Evolutionary conservation across 2,888 invertebrate species (phyloP).

Genomic region (Thera britannica): DNA sequence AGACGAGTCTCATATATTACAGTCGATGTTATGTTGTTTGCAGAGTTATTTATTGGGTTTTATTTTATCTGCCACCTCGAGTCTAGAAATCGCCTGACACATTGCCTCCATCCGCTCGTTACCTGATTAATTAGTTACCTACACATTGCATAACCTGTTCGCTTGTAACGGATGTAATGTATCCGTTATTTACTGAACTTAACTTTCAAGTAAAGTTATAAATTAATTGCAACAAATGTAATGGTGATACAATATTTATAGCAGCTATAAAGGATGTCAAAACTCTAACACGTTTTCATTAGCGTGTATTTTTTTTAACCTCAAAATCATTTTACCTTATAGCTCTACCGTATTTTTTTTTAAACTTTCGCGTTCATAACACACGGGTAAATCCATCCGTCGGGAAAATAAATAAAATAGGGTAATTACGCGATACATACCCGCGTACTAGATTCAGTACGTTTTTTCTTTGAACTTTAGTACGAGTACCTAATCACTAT

Average conservation of each 20-base stretch:
- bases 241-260: neutral
- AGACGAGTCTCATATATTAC: slow-evolving; percentile 16
- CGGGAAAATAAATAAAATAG: too few species aligned
- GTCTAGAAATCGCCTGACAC: slow-evolving; percentile 39
- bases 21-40: slow-evolving; percentile 25
- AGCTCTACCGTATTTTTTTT: too few species aligned
- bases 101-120: slow-evolving; percentile 43
- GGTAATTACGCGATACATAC: too few species aligned
- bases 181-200: slow-evolving; percentile 16
- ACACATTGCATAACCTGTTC: slow-evolving; percentile 21
- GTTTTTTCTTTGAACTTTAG: too few species aligned
- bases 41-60: slow-evolving; percentile 36
- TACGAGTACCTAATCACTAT: too few species aligned
- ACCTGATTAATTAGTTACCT: slow-evolving; percentile 34
- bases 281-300: too few species aligned
- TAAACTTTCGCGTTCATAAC: too few species aligned
- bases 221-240: slow-evolving; percentile 27
- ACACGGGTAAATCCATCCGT: too few species aligned
- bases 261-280: neutral
- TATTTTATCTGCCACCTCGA: slow-evolving; percentile 35
- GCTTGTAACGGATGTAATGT: slow-evolving; percentile 31
- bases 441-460: too few species aligned
- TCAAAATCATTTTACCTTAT: too few species aligned
- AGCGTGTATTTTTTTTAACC: too few species aligned
- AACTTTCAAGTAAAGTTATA: slow-evolving; percentile 7